Conservation (phyloP, 2,888 invertebrate species). For the Chaitophorus viminalis region DNA sequence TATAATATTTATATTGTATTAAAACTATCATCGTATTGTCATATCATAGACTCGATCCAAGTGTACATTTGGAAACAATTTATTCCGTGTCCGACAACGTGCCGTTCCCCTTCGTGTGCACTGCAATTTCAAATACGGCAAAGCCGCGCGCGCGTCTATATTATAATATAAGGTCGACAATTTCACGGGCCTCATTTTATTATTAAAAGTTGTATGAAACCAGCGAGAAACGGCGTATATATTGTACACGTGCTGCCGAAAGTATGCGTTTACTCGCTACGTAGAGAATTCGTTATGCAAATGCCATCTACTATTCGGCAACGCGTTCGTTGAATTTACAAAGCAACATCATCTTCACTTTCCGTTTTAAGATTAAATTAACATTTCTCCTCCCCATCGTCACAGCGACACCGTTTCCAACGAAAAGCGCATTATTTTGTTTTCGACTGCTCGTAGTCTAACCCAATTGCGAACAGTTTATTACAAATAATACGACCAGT, state of each 20-base stretch:
- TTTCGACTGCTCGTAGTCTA: background rate
- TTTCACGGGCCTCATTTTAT: background rate
- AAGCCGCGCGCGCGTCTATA: no score
- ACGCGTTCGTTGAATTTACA: background rate
- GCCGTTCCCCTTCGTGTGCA: background rate
- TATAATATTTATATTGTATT: no score
- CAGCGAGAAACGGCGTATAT: background rate
- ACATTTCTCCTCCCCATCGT: constrained; percentile 2
- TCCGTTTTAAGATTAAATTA: background rate
- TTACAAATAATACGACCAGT: background rate
- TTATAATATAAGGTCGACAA: background rate
- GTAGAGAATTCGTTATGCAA: background rate
- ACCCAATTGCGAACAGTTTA: background rate
- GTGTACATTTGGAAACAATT: no score
- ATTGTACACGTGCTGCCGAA: background rate
- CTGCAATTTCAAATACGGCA: background rate
- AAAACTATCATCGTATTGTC: no score
- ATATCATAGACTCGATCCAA: no score
- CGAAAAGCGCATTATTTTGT: background rate
- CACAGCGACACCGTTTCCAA: background rate
- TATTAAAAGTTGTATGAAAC: background rate
- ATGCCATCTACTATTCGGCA: background rate
- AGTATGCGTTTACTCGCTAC: background rate
- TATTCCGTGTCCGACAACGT: no score
- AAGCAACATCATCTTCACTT: background rate